Evolutionary conservation across 2,797 vertebrate species (phyloP), one percentile per base, ranked within the genome.

Genomic region (Malurus leucopterus): DNA sequence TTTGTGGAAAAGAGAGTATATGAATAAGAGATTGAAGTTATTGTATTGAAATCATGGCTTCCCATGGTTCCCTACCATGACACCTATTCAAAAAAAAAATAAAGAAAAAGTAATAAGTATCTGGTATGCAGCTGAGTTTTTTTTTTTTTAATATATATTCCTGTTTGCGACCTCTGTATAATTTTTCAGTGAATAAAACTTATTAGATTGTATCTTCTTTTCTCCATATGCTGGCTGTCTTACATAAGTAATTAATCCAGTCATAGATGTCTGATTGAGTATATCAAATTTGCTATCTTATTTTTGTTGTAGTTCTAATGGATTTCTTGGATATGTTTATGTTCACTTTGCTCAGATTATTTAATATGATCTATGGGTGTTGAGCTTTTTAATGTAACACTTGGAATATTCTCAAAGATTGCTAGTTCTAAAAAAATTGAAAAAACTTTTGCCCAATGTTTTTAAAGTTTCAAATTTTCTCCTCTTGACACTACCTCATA

Each of bases 231-330:
- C 74, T 83, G 5, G 85, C 67, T 94, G 75, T 46, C 85, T 93
- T 91, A 58, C 63, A n/a, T 89, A 94, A 87, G 40, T 84, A 85
- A 94, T 90, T 93, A 93, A 84, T 91, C n/a, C 58, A 64, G 84
- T 89, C 76, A 43, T 79, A 75, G 85, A 88, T 64, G 29, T 70
- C 59, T 76, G 53, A 91, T 75, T 84, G 73, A 84, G n/a, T 34
- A 26, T 91, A 89, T 91, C 81, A 89, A 43, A 90, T 86, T 90
- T 87, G 30, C 64, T 91, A 40, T 90, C 63, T 43, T 72, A 27
- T 89, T 92, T 83, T 84, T 92, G 26, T 84, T 84, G 62, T 82
- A 64, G 44, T 70, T 88, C 40, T 79, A 63, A 83, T 84, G 54
- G 47, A 44, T 79, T 78, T 86, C 89, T 81, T 83, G 4, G 2